Evolutionary conservation across 2,113 vertebrate genomes (phyloP).

Genomic region (Osmerus mordax): DNA sequence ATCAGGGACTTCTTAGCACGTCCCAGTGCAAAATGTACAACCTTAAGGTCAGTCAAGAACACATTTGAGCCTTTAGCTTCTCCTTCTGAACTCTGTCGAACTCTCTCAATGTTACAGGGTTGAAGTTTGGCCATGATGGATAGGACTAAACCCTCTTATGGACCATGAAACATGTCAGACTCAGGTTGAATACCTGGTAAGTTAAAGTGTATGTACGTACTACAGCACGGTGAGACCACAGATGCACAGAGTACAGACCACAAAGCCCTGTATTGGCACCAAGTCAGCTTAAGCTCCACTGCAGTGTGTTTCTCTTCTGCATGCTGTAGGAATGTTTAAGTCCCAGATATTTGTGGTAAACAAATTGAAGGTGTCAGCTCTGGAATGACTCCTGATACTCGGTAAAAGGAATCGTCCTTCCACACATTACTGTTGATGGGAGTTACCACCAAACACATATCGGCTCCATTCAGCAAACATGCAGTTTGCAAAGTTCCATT

Average conservation of each 20-base stretch:
- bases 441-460: not conserved
- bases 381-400: not conserved
- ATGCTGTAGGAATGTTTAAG: not conserved
- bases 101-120: too few relatives aligned
- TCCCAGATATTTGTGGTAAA: conserved; percentile 9
- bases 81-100: too few relatives aligned
- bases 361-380: not conserved
- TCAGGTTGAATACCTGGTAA: too few relatives aligned
- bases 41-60: too few relatives aligned
- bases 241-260: not conserved
- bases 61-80: too few relatives aligned
- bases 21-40: too few relatives aligned
- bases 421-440: not conserved
- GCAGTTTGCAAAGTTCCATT: not conserved
- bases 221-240: not conserved
- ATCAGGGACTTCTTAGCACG: too few relatives aligned
- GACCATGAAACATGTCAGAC: too few relatives aligned
- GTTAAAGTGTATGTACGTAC: too few relatives aligned
- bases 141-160: too few relatives aligned
- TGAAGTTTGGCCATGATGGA: too few relatives aligned
- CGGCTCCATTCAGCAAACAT: not conserved
- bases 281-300: not conserved
- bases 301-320: too few relatives aligned
- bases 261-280: not conserved
- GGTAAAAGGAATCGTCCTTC: not conserved